Evolutionary conservation across 23 tunicate species (phyloP).

Genomic region (Styela plicata): DNA sequence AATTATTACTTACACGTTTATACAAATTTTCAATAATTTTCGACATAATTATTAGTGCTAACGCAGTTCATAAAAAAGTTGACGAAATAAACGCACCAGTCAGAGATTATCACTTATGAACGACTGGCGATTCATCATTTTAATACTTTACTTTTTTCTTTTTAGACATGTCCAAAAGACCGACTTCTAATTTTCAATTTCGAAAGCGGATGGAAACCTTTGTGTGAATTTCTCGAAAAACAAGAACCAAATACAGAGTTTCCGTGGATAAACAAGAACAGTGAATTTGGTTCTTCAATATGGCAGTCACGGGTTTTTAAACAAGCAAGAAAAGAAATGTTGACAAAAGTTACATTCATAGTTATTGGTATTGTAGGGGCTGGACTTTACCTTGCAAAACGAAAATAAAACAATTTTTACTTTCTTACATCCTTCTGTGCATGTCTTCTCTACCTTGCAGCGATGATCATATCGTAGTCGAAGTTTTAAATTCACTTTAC

Average conservation of each 20-base stretch:
- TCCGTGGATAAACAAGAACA: not conserved
- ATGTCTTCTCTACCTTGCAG: no score
- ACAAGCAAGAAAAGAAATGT: not conserved
- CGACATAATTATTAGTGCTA: no score
- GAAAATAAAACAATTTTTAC: not conserved
- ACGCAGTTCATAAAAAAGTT: no score
- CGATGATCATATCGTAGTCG: no score
- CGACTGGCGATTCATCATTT: no score
- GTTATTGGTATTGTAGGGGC: not conserved
- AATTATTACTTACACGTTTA: no score
- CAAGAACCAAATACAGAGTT: not conserved
- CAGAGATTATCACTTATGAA: no score
- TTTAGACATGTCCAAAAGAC: no score
- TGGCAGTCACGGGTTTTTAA: not conserved
- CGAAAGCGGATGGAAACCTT: not conserved
- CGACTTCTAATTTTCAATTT: not conserved
- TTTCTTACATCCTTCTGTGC: not conserved
- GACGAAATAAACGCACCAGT: no score
- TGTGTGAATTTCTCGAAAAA: not conserved
- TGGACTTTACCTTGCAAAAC: not conserved
- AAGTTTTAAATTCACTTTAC: no score
- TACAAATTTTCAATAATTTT: no score
- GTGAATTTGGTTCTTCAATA: not conserved
- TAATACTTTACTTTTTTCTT: no score
- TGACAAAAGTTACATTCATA: not conserved